phyloP scores from a whole-genome alignment of 2,888 invertebrate species.

The Cordylochernes scorpioides region DNA sequence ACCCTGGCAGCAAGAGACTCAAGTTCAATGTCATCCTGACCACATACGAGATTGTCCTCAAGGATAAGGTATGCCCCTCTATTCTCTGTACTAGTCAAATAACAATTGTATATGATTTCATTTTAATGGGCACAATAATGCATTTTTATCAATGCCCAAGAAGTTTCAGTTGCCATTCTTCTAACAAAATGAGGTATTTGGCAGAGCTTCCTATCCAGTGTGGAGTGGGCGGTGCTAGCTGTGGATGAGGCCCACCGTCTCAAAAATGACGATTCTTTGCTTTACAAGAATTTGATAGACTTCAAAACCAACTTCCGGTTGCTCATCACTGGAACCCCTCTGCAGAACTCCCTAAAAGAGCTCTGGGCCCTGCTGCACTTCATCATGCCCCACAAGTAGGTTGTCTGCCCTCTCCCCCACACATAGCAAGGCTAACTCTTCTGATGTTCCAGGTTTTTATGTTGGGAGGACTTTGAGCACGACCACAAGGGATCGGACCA shows the following conservation, averaged over 20 bases:
- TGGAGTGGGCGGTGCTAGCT: slow-evolving; percentile 76
- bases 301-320: slow-evolving; percentile 73
- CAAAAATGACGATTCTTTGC: slow-evolving; percentile 88
- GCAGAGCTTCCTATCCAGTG: slow-evolving; percentile 43
- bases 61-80: slow-evolving; percentile 57
- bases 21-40: slow-evolving; percentile 90
- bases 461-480: slow-evolving; percentile 84
- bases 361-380: slow-evolving; percentile 92
- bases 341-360: slow-evolving; percentile 95
- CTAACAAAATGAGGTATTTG: no score
- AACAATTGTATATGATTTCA: background rate
- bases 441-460: slow-evolving; percentile 37
- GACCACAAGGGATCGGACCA: slow-evolving; percentile 53
- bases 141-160: no score
- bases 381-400: slow-evolving; percentile 82
- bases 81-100: slow-evolving; percentile 4
- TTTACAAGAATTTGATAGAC: slow-evolving; percentile 80
- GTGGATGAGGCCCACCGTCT: slow-evolving; percentile 95
- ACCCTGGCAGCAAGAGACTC: slow-evolving; percentile 60
- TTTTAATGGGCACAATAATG: background rate
- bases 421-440: no score
- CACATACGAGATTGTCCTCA: slow-evolving; percentile 81
- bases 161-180: no score
- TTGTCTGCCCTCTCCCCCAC: no score
- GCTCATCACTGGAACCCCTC: slow-evolving; percentile 70